Percentiles rank a stretch among this genome's conserved stretches.
Conservation (phyloP, 2,797 vertebrate species). For the Coreius guichenoti region DNA sequence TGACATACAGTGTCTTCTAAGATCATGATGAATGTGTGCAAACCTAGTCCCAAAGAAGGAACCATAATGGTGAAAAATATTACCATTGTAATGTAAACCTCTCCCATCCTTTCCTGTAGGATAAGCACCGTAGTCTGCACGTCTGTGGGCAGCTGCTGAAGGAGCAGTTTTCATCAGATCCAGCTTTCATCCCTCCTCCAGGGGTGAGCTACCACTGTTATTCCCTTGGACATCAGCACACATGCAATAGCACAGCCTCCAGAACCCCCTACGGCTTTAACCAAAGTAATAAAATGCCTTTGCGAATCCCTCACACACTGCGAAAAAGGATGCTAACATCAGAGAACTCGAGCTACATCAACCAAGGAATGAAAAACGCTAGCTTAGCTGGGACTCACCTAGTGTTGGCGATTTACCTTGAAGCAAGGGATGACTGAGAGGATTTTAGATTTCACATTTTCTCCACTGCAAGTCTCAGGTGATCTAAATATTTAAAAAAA, state of each 20-base stretch:
- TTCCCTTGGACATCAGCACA: conserved; percentile 40
- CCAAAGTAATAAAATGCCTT: conserved; percentile 35
- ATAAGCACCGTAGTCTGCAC: not conserved
- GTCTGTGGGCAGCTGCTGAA: conserved; percentile 10
- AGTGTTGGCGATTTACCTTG: conserved; percentile 7
- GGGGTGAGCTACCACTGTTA: conserved; percentile 10
- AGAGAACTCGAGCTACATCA: not conserved
- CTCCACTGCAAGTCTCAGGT: not conserved
- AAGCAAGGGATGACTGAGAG: conserved; percentile 8
- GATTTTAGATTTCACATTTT: not conserved
- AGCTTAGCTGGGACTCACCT: conserved; percentile 31
- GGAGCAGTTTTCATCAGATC: conserved; percentile 38
- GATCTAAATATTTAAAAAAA: not conserved
- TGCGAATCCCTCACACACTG: not conserved
- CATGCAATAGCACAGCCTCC: conserved; percentile 35
- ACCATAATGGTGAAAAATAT: conserved; percentile 37
- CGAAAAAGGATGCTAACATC: conserved; percentile 10
- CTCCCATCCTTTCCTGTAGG: not conserved
- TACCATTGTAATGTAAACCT: not conserved
- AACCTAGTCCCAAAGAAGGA: conserved; percentile 64
- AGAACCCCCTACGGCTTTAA: conserved; percentile 29
- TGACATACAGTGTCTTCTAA: conserved; percentile 72
- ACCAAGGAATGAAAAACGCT: conserved; percentile 8
- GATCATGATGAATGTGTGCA: conserved; percentile 74
- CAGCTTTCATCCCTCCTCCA: conserved; percentile 22